A percentile compares a stretch with the other conserved stretches of the same genome.
Evolutionary conservation across 2,113 vertebrate genomes (phyloP).

Genomic region (Psittacula cyanocephala): DNA sequence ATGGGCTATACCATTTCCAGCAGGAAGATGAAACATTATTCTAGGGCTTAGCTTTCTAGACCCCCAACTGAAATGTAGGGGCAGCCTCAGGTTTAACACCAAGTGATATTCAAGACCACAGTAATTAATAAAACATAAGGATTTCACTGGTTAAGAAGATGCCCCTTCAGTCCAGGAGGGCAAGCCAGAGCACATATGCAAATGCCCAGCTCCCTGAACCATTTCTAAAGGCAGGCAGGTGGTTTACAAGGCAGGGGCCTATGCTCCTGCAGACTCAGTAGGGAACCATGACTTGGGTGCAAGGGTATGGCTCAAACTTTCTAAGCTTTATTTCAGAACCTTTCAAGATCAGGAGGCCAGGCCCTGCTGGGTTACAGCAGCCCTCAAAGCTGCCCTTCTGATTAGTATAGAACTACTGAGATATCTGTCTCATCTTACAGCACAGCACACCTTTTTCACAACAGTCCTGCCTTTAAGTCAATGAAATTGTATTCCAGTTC

Average conservation of each 20-base stretch:
- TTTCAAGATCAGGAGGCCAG: background rate
- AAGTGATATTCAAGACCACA: background rate
- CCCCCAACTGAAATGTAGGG: background rate
- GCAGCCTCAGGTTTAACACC: background rate
- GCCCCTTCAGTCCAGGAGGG: background rate
- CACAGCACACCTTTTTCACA: background rate
- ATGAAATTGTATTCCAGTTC: background rate
- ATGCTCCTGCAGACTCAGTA: background rate
- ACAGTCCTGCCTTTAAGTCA: background rate
- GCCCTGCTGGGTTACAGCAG: background rate
- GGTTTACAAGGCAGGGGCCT: background rate
- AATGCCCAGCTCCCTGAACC: background rate
- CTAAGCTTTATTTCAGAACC: background rate
- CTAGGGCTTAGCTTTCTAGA: background rate
- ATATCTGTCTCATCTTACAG: background rate
- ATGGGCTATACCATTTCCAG: background rate
- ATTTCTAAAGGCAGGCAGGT: background rate
- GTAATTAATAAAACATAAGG: background rate
- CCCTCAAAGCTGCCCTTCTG: background rate
- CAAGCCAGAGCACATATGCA: background rate
- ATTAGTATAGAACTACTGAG: background rate
- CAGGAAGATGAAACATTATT: background rate
- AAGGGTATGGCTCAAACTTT: background rate
- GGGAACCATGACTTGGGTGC: background rate
- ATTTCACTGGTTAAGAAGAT: background rate